Conservation (phyloP, 2,797 vertebrate species). For the Xiphophorus birchmanni region DNA sequence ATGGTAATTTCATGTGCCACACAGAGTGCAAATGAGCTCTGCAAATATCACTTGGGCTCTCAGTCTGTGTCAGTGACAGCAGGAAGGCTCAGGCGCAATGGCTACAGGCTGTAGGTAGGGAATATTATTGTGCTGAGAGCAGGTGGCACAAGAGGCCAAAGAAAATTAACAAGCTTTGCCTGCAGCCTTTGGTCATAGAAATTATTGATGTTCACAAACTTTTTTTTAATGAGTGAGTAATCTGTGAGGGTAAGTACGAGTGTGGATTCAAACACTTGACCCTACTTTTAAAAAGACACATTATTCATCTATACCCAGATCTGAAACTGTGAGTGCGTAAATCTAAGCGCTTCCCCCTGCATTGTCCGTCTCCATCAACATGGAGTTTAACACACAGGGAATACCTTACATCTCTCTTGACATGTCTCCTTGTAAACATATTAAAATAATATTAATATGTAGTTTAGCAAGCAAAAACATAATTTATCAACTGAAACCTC, state of each 20-base stretch:
- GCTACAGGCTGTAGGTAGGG: constrained; percentile 60
- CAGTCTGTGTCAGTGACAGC: constrained; percentile 68
- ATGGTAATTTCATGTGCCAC: constrained; percentile 78
- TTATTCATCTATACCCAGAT: neutral
- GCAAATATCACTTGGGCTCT: constrained; percentile 71
- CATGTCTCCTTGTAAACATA: neutral
- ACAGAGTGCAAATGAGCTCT: constrained; percentile 78
- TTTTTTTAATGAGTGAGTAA: neutral
- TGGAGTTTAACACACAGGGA: neutral
- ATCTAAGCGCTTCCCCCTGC: neutral
- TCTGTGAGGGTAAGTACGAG: neutral
- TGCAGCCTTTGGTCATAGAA: constrained; percentile 17
- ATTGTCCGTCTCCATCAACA: neutral
- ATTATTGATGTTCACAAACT: neutral
- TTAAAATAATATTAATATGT: neutral
- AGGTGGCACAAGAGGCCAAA: constrained; percentile 34
- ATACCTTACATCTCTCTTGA: neutral
- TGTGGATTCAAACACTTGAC: constrained; percentile 9
- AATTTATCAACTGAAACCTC: neutral
- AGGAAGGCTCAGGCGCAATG: constrained; percentile 56
- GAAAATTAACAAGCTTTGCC: constrained; percentile 41
- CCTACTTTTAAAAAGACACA: neutral
- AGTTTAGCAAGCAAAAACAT: neutral
- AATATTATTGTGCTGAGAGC: constrained; percentile 50
- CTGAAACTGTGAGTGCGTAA: neutral